phyloP scores from a whole-genome alignment of 2,888 invertebrate genomes.

The Cephus rjabovi region DNA sequence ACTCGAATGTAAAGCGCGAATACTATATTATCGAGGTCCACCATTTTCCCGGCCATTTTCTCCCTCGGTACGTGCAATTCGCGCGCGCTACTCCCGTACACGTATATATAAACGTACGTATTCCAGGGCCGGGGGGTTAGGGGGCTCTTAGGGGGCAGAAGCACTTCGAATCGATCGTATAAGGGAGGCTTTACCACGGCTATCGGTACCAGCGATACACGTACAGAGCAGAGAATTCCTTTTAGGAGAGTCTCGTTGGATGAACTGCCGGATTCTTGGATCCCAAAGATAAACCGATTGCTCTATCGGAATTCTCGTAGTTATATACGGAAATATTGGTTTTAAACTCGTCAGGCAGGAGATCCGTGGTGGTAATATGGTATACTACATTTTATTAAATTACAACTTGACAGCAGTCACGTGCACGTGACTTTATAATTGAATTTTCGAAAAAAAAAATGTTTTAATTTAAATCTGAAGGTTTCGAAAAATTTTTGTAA shows the following conservation, averaged over 20 bases:
- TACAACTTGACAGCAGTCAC: not conserved
- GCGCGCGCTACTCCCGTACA: not conserved
- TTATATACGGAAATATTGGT: not conserved
- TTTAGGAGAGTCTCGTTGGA: not conserved
- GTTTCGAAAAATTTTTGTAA: not conserved
- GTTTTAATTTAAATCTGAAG: not conserved
- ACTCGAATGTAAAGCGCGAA: conserved; percentile 7
- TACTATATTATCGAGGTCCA: conserved; percentile 4
- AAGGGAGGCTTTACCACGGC: not conserved
- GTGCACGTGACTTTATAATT: not conserved
- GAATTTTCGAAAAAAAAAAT: not conserved
- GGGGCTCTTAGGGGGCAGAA: not conserved
- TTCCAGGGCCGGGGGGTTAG: not conserved
- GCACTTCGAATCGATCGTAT: not conserved
- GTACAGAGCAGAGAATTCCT: not conserved
- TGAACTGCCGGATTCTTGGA: not conserved
- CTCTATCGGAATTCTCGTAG: not conserved
- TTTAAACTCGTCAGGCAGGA: not conserved
- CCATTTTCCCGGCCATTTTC: not conserved
- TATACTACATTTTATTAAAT: not conserved
- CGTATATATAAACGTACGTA: not conserved
- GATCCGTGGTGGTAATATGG: not conserved
- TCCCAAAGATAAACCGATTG: not conserved
- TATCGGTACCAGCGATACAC: not conserved
- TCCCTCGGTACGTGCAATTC: not conserved